A percentile compares a stretch with the other conserved stretches of the same genome.
phyloP scores from a whole-genome alignment of 1,140 invertebrate genomes.

The Brachionus paranguensis region DNA sequence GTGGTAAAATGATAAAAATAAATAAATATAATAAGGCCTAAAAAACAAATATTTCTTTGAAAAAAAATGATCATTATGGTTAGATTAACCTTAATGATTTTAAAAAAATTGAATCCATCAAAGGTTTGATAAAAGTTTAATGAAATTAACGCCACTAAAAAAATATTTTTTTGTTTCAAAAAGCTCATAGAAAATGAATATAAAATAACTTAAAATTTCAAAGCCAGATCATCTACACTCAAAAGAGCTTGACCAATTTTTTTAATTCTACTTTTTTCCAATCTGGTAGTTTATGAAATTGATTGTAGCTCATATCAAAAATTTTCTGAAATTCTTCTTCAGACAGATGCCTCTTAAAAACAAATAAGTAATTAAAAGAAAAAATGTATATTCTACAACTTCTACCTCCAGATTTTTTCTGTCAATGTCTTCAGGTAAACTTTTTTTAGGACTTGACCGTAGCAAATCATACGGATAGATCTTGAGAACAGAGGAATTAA shows the following conservation, averaged over 20 bases:
- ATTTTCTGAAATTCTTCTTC: constrained; percentile 90
- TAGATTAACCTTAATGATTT: not conserved
- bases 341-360: constrained; percentile 76
- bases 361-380: not conserved
- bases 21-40: not conserved
- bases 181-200: not conserved
- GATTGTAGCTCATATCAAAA: constrained; percentile 76
- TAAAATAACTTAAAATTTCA: not conserved
- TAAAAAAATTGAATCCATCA: not conserved
- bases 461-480: constrained; percentile 92
- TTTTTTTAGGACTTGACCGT: constrained; percentile 81
- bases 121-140: not conserved
- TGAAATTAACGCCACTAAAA: not conserved
- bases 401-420: constrained; percentile 85
- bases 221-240: not conserved
- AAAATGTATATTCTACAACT: not conserved
- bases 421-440: constrained; percentile 90
- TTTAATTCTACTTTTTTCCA: constrained; percentile 96
- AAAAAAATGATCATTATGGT: not conserved
- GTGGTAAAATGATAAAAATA: not conserved
- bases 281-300: constrained; percentile 92
- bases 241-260: constrained; percentile 72
- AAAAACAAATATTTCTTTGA: not conserved
- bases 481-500: constrained; percentile 42
- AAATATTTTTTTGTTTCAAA: not conserved